Conservation (phyloP, 2,797 vertebrate genomes). For the Lithobates pipiens region DNA sequence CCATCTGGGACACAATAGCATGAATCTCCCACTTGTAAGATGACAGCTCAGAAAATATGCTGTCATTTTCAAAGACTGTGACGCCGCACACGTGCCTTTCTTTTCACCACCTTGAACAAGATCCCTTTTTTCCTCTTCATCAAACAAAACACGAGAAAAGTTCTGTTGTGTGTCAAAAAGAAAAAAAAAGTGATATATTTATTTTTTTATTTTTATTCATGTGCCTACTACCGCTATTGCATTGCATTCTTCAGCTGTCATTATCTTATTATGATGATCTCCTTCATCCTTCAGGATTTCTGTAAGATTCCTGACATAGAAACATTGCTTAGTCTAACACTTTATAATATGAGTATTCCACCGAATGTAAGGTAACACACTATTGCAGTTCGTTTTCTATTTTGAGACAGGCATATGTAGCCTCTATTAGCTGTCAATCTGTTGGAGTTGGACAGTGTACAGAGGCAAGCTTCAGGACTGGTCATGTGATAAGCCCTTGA, state of each 20-base stretch:
- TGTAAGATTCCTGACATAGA: slow-evolving; percentile 1
- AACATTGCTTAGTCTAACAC: slow-evolving; percentile 17
- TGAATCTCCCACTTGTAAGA: slow-evolving; percentile 31
- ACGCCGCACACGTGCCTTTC: slow-evolving; percentile 17
- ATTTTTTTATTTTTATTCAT: slow-evolving; percentile 37
- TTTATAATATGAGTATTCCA: no score
- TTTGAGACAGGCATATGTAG: no score
- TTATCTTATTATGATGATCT: slow-evolving; percentile 36
- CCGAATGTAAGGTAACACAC: no score
- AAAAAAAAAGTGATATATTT: neutral
- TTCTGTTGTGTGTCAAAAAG: slow-evolving; percentile 48
- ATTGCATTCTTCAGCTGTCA: slow-evolving; percentile 46
- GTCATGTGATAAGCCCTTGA: no score
- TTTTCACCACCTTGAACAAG: slow-evolving; percentile 28
- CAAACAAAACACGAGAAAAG: slow-evolving; percentile 56
- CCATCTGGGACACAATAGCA: slow-evolving; percentile 30
- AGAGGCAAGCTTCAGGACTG: no score
- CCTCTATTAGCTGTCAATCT: no score
- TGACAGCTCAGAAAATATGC: slow-evolving; percentile 42
- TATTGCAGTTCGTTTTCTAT: no score
- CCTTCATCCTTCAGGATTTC: slow-evolving; percentile 21
- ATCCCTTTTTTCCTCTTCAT: slow-evolving; percentile 39
- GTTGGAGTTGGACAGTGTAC: no score
- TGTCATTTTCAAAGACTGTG: slow-evolving; percentile 48
- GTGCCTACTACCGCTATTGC: slow-evolving; percentile 20